phyloP scores from a whole-genome alignment of 2,888 invertebrate genomes.

The Xylophagus ater region DNA sequence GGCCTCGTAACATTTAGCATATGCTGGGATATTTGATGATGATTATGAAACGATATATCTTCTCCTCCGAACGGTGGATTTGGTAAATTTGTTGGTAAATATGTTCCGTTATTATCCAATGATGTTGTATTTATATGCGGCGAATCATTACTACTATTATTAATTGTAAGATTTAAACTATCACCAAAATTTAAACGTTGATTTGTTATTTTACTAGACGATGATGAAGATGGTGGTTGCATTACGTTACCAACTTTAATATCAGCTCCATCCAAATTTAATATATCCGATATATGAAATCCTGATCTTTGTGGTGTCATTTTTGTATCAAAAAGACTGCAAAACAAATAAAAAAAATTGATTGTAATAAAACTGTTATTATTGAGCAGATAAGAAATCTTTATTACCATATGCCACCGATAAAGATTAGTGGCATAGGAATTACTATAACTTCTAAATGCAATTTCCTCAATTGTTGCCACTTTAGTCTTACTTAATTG shows the following conservation, averaged over 20 bases:
- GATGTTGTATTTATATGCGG: constrained; percentile 14
- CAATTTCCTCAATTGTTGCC: no score
- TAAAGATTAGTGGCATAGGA: no score
- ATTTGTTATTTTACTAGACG: constrained; percentile 6
- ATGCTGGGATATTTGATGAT: constrained; percentile 34
- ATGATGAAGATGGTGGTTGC: constrained; percentile 4
- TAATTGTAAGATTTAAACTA: constrained; percentile 9
- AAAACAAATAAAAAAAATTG: constrained; percentile 30
- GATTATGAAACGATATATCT: constrained; percentile 26
- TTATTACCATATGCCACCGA: no score
- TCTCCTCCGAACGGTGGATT: constrained; percentile 8
- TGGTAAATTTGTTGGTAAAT: constrained; percentile 31
- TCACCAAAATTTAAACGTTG: constrained; percentile 3
- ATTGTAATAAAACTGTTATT: no score
- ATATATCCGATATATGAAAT: constrained; percentile 87
- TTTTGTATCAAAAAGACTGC: constrained; percentile 60
- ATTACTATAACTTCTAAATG: no score
- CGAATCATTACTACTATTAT: constrained; percentile 18
- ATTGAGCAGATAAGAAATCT: no score
- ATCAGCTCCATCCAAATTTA: constrained; percentile 68
- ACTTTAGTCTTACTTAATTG: no score
- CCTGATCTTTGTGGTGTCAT: constrained; percentile 58
- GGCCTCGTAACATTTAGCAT: constrained; percentile 31
- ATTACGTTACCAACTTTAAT: constrained; percentile 23
- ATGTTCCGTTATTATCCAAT: constrained; percentile 25